Base-by-base conservation (phyloP, 2,888 invertebrate genomes). In the Agrotis clavis region DNA sequence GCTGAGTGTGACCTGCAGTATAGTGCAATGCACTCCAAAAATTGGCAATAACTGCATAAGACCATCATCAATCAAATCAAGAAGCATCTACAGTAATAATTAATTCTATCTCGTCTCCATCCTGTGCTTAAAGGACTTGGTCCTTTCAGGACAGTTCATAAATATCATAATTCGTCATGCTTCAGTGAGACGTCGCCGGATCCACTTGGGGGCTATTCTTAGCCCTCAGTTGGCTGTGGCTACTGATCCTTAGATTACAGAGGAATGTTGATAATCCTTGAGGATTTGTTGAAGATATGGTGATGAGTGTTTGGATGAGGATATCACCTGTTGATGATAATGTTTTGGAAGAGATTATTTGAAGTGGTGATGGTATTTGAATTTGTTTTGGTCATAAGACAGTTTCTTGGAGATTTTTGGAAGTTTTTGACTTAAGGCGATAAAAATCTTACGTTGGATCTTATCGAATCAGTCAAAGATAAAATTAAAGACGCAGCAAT, bases 161-260 rank as follows among this genome's bases (percentile, higher is more conserved):
- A 83, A 83, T 85, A 83, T 75, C 51, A 74, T 76, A 81, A 85
- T 85, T 86, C 77, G 84, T 85, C 74, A 67, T 67, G 82, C 82
- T 78, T 77, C 66, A 82, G 82, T 57, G 25, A 76, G 60, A 64
- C 67, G 77, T 65, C 62, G 63, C 68, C 68, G 82, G 56, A 72
- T 72, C 60, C 67, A 77, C 68, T 57, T 51, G 48, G 57, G 67
- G 21, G 64, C 48, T 82, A 81, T 81, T 81, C 70, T 63, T 80
- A 61, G 77, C 19, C 11, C 60, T 50, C 50, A 72, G 53, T 67
- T 64, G 57, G 45, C 65, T 60, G 14, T 69, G 72, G 63, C 30
- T 67, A 66, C 63, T 62, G 70, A 81, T 81, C 79, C 68, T 67
- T 57, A 74, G 83, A 73, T 85, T 79, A 81, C 57, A 69, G 13